Conservation (phyloP, 2,888 invertebrate genomes). For the Diploptera punctata region DNA sequence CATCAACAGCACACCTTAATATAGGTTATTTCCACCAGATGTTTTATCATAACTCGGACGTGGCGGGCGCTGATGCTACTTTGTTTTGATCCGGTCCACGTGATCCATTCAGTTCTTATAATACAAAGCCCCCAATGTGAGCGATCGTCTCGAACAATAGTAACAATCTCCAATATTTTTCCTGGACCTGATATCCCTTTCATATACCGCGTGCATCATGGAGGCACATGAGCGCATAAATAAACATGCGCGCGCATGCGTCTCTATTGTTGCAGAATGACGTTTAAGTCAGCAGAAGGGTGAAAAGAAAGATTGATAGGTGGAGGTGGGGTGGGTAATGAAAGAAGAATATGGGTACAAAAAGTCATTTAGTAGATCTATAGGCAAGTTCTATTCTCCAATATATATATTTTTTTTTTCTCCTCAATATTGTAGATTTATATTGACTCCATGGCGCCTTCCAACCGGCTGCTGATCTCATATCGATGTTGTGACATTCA, state of each 20-base stretch:
- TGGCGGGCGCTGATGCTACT: background rate
- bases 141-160: slow-evolving; percentile 11
- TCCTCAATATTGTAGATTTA: too few relatives aligned
- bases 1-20: background rate
- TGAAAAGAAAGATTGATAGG: slow-evolving; percentile 26
- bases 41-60: background rate
- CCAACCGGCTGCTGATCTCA: too few relatives aligned
- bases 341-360: background rate
- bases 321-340: background rate
- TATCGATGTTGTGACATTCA: too few relatives aligned
- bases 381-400: too few relatives aligned
- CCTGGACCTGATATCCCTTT: slow-evolving; percentile 29
- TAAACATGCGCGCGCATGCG: slow-evolving; percentile 28
- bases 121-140: background rate
- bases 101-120: slow-evolving; percentile 1
- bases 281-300: background rate
- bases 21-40: background rate
- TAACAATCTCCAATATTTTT: slow-evolving; percentile 15
- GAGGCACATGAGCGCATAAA: slow-evolving; percentile 31
- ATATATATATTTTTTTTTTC: too few relatives aligned
- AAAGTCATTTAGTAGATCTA: too few relatives aligned
- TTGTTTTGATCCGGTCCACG: slow-evolving; percentile 31
- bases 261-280: slow-evolving; percentile 21
- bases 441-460: too few relatives aligned
- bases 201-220: slow-evolving; percentile 25